Percentiles rank a stretch among this genome's conserved stretches.
Evolutionary conservation across 2,888 invertebrate species (phyloP).

Genomic region (Standfussiana lucernea): DNA sequence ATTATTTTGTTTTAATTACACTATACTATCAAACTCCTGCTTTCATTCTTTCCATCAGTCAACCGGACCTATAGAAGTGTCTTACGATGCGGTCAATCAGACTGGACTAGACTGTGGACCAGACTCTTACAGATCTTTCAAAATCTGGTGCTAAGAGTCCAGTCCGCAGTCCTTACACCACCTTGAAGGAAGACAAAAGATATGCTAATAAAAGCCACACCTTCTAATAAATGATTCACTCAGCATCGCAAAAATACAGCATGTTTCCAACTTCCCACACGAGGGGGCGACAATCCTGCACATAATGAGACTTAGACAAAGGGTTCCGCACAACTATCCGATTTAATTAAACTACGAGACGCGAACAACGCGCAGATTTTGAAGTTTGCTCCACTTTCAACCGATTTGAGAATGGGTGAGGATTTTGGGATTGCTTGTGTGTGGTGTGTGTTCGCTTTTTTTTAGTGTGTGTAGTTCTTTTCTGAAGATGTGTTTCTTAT

Average conservation of each 20-base stretch:
- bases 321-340: conserved; percentile 75
- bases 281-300: conserved; percentile 62
- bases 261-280: conserved; percentile 38
- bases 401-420: conserved; percentile 23
- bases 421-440: conserved; percentile 17
- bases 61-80: too few relatives aligned
- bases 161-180: too few relatives aligned
- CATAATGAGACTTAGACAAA: conserved; percentile 72
- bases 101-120: not conserved
- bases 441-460: not conserved
- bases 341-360: conserved; percentile 78
- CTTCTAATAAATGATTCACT: conserved; percentile 13
- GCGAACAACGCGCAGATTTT: conserved; percentile 72
- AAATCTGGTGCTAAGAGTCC: not conserved
- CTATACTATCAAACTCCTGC: too few relatives aligned
- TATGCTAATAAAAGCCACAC: not conserved
- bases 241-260: conserved; percentile 40
- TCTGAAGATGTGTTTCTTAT: not conserved
- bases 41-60: too few relatives aligned
- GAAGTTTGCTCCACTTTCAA: conserved; percentile 67
- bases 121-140: not conserved
- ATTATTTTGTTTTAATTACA: too few relatives aligned
- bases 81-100: not conserved
- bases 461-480: not conserved
- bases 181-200: not conserved